Evolutionary conservation across 2,113 vertebrate species (phyloP).

Genomic region (Noturus placidus): DNA sequence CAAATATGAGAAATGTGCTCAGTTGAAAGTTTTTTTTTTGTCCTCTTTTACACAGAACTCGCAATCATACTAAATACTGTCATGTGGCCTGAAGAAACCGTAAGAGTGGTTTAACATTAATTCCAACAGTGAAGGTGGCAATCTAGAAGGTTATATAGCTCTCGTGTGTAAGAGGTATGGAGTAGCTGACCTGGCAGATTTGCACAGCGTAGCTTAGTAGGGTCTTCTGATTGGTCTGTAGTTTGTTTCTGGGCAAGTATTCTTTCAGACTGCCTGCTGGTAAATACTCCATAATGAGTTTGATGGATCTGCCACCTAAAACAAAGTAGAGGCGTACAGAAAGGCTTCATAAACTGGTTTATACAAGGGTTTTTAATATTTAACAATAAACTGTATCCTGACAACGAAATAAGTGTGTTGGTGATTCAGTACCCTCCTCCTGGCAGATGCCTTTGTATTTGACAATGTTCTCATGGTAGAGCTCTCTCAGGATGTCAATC

Average conservation of each 20-base stretch:
- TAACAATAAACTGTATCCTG: neutral
- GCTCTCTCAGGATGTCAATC: conserved; percentile 90
- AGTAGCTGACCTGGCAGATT: conserved; percentile 84
- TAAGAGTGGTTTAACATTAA: neutral
- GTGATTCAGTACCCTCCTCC: conserved; percentile 81
- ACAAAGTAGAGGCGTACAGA: conserved; percentile 13
- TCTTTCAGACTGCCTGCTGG: conserved; percentile 95
- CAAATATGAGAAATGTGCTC: neutral
- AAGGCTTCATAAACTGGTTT: neutral
- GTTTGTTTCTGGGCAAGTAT: conserved; percentile 87
- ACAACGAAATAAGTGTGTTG: neutral
- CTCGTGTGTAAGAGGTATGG: neutral
- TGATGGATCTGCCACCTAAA: conserved; percentile 87
- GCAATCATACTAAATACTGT: neutral
- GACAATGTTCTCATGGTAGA: conserved; percentile 97
- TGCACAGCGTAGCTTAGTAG: conserved; percentile 87
- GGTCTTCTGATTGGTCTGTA: conserved; percentile 79
- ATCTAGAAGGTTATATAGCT: neutral
- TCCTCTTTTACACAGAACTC: neutral
- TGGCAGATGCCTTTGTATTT: conserved; percentile 97
- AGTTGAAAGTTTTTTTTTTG: neutral
- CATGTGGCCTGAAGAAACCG: neutral
- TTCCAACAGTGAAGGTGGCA: neutral
- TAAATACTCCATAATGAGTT: conserved; percentile 97
- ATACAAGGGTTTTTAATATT: neutral